Base-by-base conservation (phyloP, 92 coral and sea anemone species). In the Chrysogorgia sp. region DNA sequence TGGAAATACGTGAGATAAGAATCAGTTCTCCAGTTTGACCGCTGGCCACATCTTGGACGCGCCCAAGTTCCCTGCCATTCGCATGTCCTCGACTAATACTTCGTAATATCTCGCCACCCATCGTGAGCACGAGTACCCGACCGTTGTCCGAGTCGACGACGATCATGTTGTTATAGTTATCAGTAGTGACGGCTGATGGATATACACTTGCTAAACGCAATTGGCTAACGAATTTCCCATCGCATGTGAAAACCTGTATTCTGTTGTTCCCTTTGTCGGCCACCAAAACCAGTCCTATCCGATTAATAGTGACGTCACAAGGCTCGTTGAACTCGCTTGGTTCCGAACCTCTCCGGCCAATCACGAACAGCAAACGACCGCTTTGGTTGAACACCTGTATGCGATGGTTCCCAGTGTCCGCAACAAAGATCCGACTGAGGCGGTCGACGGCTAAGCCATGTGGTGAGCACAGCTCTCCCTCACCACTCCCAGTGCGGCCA, bases 371-470 rank as follows among this genome's bases (percentile, higher is more conserved):
- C 17, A 32, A 72, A 28, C 52, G 63, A 52, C 79, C 79, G 12
- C 22, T 53, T 33, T 72, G 50, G 52, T 72, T 59, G 64, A 72
- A 72, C 1, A 72, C 79, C 43, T 72, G 79, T 22, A 72, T 26
- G 10, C 79, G 65, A 25, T 72, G 1, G 43, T 72, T 72, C 28
- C 79, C 79, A 1, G 79, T 56, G 66, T 72, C 79, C 9, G 79
- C 79, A 0, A 72, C 65, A 21, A 32, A 56, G 52, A 72, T 72
- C 28, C 79, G 79, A 55, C 79, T 72, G 22, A 72, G 65, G 14
- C 79, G 64, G 55, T 72, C 79, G 2, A 72, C 66, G 4, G 79
- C 79, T 34, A 72, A 1, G 19, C 79, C 79, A 22, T 72, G 79
- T 15, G 79, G 79, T 33, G 40, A 24, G 33, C 49, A 32, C 10